A percentile compares a stretch with the other conserved stretches of the same genome.
Evolutionary conservation across 2,888 invertebrate genomes (phyloP).

Genomic region (Tenthredo amoena): DNA sequence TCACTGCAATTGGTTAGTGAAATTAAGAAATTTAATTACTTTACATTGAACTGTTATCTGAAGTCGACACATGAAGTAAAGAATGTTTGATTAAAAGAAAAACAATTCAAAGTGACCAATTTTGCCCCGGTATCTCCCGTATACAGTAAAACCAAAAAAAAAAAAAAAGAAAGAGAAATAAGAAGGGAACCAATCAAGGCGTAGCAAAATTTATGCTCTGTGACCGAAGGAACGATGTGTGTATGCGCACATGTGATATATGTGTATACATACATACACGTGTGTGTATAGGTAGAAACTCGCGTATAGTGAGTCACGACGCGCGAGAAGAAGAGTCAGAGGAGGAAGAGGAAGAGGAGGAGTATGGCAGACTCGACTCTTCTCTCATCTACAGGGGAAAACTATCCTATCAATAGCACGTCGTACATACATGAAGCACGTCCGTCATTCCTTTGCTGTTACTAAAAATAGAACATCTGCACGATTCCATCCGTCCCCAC

Average conservation of each 20-base stretch:
- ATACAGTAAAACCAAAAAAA: background rate
- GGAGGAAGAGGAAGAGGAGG: background rate
- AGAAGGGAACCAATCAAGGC: background rate
- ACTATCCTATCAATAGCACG: constrained; percentile 74
- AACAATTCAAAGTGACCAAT: no score
- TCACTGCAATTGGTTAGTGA: no score
- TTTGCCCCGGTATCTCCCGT: background rate
- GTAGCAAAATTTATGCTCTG: background rate
- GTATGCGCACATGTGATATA: background rate
- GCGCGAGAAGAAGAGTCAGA: background rate
- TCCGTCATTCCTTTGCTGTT: constrained; percentile 73
- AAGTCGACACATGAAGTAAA: no score
- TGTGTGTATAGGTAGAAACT: background rate
- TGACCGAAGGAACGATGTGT: background rate
- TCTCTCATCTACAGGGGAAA: constrained; percentile 56
- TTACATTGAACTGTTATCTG: no score
- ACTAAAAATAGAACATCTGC: constrained; percentile 70
- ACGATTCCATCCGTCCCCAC: constrained; percentile 38
- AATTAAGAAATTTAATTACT: no score
- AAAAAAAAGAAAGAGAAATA: background rate
- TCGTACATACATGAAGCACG: constrained; percentile 71
- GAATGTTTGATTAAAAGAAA: background rate
- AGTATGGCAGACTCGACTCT: constrained; percentile 57
- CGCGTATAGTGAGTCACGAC: constrained; percentile 39
- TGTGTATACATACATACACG: background rate